These are phyloP conservation scores for Prionace glauca DNA, from an alignment of 2,797 vertebrate genomes.

Conservation along the genomic window DNA sequence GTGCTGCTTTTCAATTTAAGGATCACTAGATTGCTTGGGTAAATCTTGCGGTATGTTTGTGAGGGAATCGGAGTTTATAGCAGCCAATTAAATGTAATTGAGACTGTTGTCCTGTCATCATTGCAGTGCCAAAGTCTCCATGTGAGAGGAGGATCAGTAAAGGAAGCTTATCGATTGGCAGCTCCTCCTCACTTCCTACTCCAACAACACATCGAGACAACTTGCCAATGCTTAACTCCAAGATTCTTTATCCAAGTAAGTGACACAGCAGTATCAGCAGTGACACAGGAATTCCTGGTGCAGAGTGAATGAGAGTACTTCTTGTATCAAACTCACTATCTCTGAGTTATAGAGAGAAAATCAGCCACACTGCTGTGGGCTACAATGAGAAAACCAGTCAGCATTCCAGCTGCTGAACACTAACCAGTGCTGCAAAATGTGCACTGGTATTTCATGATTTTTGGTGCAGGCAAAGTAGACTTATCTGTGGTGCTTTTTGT, in stretches of 20 bases:
- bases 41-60: neutral
- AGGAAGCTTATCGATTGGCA: slow-evolving; percentile 69
- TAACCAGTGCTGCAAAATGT: neutral
- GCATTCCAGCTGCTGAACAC: neutral
- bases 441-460: neutral
- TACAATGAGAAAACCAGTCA: neutral
- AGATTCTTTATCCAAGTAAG: slow-evolving; percentile 83
- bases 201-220: slow-evolving; percentile 75
- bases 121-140: slow-evolving; percentile 70
- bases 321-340: neutral
- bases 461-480: neutral
- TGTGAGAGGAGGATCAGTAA: slow-evolving; percentile 82
- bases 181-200: slow-evolving; percentile 77
- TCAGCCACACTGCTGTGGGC: neutral
- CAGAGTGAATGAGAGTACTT: neutral
- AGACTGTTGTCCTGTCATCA: slow-evolving; percentile 9
- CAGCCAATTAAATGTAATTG: neutral
- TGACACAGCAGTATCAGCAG: slow-evolving; percentile 38
- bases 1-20: neutral
- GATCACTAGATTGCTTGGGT: neutral
- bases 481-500: neutral
- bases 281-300: neutral
- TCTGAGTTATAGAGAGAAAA: neutral
- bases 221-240: slow-evolving; percentile 77
- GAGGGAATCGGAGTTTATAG: neutral